Conservation (phyloP, 2,113 vertebrate species). For the Agelaius phoeniceus region DNA sequence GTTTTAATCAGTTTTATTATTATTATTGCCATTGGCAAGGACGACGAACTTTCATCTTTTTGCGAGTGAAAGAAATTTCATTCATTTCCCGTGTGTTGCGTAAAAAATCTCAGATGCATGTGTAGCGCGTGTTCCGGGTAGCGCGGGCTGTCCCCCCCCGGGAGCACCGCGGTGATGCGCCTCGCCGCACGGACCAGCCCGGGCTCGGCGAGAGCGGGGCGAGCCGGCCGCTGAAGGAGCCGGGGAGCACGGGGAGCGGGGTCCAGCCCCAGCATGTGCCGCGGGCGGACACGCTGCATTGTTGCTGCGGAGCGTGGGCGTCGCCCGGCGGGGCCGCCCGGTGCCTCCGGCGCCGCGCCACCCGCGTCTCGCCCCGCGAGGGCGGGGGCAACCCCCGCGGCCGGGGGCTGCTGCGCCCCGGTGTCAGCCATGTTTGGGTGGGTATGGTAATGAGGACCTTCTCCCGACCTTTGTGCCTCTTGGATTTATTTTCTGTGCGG, state of each 20-base stretch:
- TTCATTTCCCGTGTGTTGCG: neutral
- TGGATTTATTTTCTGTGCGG: neutral
- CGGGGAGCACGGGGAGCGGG: neutral
- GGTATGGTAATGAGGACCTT: constrained; percentile 25
- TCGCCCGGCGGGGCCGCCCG: neutral
- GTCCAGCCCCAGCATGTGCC: neutral
- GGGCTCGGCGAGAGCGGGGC: neutral
- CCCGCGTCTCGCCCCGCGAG: neutral
- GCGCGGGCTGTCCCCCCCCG: neutral
- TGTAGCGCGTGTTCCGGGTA: neutral
- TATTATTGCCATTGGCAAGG: neutral
- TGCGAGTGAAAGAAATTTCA: neutral
- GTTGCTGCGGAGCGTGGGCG: constrained; percentile 24
- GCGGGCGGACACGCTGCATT: neutral
- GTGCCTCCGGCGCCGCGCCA: neutral
- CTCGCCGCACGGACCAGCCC: neutral
- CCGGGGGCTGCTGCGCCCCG: neutral
- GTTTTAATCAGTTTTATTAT: neutral
- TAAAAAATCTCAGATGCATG: neutral
- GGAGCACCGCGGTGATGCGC: neutral
- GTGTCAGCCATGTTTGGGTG: constrained; percentile 70
- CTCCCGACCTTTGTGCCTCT: neutral
- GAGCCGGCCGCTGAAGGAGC: neutral
- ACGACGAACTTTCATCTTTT: neutral
- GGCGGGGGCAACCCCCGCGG: neutral